phyloP scores from a whole-genome alignment of 2,797 vertebrate genomes.

The Bradypodion ventrale region DNA sequence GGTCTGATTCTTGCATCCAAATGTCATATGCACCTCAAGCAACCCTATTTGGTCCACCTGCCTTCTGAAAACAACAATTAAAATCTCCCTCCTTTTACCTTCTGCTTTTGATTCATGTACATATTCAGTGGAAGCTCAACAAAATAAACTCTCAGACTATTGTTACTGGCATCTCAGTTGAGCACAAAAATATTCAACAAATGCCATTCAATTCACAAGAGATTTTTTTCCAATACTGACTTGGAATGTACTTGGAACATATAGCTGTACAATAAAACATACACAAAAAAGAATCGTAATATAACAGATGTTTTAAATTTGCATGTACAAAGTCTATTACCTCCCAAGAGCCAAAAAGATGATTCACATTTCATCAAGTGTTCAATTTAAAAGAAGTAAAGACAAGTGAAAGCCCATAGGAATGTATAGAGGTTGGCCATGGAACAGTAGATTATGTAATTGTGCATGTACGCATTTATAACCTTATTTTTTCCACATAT shows the following conservation, averaged over 20 bases:
- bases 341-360: background rate
- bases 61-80: too few relatives aligned
- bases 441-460: background rate
- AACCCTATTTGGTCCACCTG: too few relatives aligned
- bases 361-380: background rate
- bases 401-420: background rate
- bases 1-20: too few relatives aligned
- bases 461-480: background rate
- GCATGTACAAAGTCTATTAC: conserved; percentile 20
- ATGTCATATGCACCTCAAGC: too few relatives aligned
- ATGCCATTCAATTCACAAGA: conserved; percentile 57
- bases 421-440: background rate
- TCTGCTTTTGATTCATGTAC: conserved; percentile 56
- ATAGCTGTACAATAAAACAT: conserved; percentile 44
- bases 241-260: conserved; percentile 49
- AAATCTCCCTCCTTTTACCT: too few relatives aligned
- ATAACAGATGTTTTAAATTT: conserved; percentile 34
- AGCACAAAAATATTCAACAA: conserved; percentile 60
- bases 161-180: conserved; percentile 52
- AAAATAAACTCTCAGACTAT: conserved; percentile 35
- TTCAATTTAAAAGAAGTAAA: background rate
- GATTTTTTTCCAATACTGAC: conserved; percentile 44
- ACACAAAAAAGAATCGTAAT: conserved; percentile 35
- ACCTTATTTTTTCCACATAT: background rate
- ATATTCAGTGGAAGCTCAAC: conserved; percentile 29